Base-by-base conservation (phyloP, 2,888 invertebrate species). In the Lordiphosa andalusiaca region DNA sequence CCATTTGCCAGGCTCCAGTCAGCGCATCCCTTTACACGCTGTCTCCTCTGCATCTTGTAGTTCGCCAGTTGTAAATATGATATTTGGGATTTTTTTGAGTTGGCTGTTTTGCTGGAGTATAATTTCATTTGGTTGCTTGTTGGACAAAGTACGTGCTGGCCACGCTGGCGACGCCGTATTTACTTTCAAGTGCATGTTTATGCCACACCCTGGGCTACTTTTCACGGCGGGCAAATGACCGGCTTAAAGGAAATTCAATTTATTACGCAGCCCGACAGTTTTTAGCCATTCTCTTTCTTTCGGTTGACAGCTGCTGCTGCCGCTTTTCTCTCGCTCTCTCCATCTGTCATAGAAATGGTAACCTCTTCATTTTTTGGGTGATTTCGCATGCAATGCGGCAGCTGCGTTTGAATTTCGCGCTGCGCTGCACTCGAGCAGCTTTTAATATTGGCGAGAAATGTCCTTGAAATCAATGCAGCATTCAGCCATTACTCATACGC, bases 321-420 rank as follows among this genome's bases (percentile, higher is more conserved):
- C 47, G 38, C 19, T 33, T 42, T 36, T 36, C 41, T 51, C 25
- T 54, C 9, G 12, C 7, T 25, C 40, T 37, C n/a, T 9, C 0
- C 40, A 30, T 40, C 13, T 21, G 4, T 37, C 13, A 30, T 3
- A 10, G 10, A 10, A 30, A 9, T 30, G 30, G 30, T 30, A 30
- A 10, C 30, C 30, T 30, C 30, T 30, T 30, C 30, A 30, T 30
- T 35, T 19, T 36, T 49, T 50, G 21, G 35, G 19, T 57, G 39
- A 58, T 64, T 66, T 54, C 58, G 50, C 66, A 82, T 72, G 74
- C 69, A 63, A 65, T 62, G 73, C 64, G 63, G 63, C 69, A 80
- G 73, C 70, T 76, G 83, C 77, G 53, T 81, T 82, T 74, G 80
- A 84, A 80, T 82, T 84, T 84, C 77, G 80, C 78, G 72, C 69